Percentiles rank a stretch among this genome's conserved stretches.
These are phyloP conservation scores for Thymelicus lineola DNA, from an alignment of 2,888 invertebrate species.

Conservation along the genomic window DNA sequence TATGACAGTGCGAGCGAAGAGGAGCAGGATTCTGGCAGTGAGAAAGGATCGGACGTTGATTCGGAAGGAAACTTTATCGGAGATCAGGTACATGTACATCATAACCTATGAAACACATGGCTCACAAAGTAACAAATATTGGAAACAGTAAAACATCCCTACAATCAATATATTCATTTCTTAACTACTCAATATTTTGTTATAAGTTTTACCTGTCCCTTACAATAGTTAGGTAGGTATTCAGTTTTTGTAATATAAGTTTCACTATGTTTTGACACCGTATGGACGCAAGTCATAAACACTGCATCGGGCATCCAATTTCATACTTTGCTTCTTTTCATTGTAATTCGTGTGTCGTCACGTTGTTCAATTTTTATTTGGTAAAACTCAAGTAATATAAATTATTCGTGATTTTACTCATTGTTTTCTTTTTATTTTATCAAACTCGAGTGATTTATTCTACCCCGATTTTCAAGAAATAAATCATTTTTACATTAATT, in stretches of 20 bases:
- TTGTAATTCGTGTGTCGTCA: not conserved
- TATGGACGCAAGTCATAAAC: conserved; percentile 7
- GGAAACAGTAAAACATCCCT: not conserved
- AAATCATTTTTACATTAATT: too few relatives aligned
- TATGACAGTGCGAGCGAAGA: conserved; percentile 77
- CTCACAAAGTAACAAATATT: not conserved
- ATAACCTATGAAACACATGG: conserved; percentile 78
- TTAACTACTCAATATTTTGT: not conserved
- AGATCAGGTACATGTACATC: conserved; percentile 74
- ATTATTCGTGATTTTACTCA: too few relatives aligned
- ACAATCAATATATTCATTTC: not conserved
- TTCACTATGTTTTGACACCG: conserved; percentile 14
- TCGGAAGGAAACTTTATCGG: conserved; percentile 83
- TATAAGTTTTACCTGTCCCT: not conserved
- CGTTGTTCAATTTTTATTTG: too few relatives aligned
- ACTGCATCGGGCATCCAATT: not conserved
- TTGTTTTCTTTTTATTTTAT: too few relatives aligned
- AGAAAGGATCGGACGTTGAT: conserved; percentile 76
- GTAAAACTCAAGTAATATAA: too few relatives aligned
- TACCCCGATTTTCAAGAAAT: too few relatives aligned
- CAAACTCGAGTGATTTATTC: too few relatives aligned
- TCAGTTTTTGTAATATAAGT: not conserved
- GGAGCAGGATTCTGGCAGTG: conserved; percentile 71
- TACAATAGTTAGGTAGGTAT: not conserved
- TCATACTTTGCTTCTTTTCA: not conserved